Base-by-base conservation (phyloP, 2,888 invertebrate genomes). In the Hypolimnas misippus region DNA sequence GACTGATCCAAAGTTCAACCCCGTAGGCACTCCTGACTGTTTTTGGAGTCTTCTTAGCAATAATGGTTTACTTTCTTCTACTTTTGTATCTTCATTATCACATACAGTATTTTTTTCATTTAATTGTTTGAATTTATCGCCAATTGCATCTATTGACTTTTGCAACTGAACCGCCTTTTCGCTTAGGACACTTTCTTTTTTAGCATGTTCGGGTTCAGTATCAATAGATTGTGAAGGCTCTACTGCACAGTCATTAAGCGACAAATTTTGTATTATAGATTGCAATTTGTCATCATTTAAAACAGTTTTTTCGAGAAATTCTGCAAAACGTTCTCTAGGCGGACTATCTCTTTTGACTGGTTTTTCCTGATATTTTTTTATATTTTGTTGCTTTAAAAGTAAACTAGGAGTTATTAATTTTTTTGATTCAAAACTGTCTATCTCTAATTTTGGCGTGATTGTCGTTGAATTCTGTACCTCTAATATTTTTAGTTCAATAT, bases 251-350 rank as follows among this genome's bases (percentile, higher is more conserved):
- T 81, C 81, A 72, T 87, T 84, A 66, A 92, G 76, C 31, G 90
- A 89, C 64, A 92, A 77, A 68, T 90, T 91, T 63, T 91, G 84
- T 68, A 92, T 87, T 69, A 92, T 87, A 0, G 88, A 83, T 70
- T 89, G 86, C 74, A 92, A 83, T 80, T 90, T 92, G 68, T 87
- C 86, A 77, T 89, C 86, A 65, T 85, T 84, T 55, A 90, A 83
- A 76, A 91, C 80, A 66, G 89, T 89, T 79, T 91, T 91, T 72
- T 91, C 91, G 33, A 91, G 74, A 71, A 89, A 92, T 73, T 89
- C 87, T 6, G 88, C 79, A 59, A 92, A 77, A 67, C 82, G 83
- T 72, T 90, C 91, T 78, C 87, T 91, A 25, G 91, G 90, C 49
- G 91, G 91, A 73, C 90, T 90, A 38, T 87, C 86, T 8, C 89